Evolutionary conservation across 2,113 vertebrate species (phyloP), one percentile per base, ranked within the genome.

Genomic region (Dinomys branickii): DNA sequence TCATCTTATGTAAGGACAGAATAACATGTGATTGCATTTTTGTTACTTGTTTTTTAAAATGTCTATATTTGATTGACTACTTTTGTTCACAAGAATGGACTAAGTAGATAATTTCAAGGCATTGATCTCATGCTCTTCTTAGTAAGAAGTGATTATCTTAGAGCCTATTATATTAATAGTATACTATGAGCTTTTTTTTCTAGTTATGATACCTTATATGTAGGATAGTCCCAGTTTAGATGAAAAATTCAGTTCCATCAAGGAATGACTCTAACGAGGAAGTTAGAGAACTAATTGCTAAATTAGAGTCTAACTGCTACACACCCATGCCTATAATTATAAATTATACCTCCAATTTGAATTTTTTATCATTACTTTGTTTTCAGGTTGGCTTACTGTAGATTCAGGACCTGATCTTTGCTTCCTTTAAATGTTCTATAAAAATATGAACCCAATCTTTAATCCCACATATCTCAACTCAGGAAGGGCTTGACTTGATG

Each of bases 71-170:
- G 83, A 20, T 59, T 85, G 82, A 71, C 8, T 80, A 20, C 52
- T 94, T 59, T 82, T 71, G 20, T 7, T 75, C 19, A 85, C 4
- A 83, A 81, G 41, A 7, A 28, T 22, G 92, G 58, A 73, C 3
- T 24, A 73, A 86, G 26, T 78, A 9, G 54, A 14, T 52, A 77
- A 54, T 95, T 96, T 94, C 73, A 96, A 87, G 84, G 52, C 83
- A 85, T 7, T 44, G 7, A 69, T 77, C 2, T 13, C 7, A 35
- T 24, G 19, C 14, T 24, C 17, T 90, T 94, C 56, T 78, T 75
- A 16, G 6, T 47, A 91, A 92, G 67, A 73, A 69, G 4, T 85
- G 16, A 85, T 61, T 89, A 59, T 16, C 19, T 82, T n/a, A 82
- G 35, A 92, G 5, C 11, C 56, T 71, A n/a, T 69, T 84, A 88